These are phyloP conservation scores for Hippocampus mohnikei DNA, from an alignment of 2,113 vertebrate genomes.

Conservation along the genomic window DNA sequence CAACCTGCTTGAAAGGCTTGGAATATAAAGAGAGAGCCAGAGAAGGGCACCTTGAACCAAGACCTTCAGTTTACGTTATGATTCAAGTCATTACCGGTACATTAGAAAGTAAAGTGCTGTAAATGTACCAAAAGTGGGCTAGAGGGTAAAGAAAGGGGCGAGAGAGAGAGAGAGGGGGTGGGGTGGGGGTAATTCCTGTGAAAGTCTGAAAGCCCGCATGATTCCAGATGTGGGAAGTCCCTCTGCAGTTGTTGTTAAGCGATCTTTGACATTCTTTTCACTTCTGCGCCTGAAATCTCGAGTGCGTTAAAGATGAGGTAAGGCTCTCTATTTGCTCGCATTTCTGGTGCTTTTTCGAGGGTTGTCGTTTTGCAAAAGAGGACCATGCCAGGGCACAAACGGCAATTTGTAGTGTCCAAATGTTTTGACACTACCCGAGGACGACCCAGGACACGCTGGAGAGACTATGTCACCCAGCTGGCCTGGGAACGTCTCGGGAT, in stretches of 20 bases:
- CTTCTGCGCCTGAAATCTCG: not conserved
- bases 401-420: too few species aligned
- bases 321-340: constrained; percentile 10
- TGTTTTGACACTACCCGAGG: too few species aligned
- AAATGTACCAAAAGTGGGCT: too few species aligned
- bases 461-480: too few species aligned
- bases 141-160: too few species aligned
- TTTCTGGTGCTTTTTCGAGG: not conserved
- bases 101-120: too few species aligned
- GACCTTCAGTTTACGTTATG: not conserved
- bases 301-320: constrained; percentile 25
- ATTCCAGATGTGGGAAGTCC: constrained; percentile 35
- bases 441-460: too few species aligned
- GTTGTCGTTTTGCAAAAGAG: not conserved
- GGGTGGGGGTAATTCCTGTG: not conserved
- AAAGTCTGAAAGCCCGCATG: constrained; percentile 35
- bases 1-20: not conserved
- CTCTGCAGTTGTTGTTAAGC: constrained; percentile 33
- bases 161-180: constrained; percentile 9
- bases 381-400: too few species aligned
- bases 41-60: constrained; percentile 10
- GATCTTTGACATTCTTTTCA: constrained; percentile 11
- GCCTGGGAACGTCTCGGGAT: too few species aligned
- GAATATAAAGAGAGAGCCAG: too few species aligned
- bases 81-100: too few species aligned